Evolutionary conservation across 2,797 vertebrate genomes (phyloP).

Genomic region (Channa striata): DNA sequence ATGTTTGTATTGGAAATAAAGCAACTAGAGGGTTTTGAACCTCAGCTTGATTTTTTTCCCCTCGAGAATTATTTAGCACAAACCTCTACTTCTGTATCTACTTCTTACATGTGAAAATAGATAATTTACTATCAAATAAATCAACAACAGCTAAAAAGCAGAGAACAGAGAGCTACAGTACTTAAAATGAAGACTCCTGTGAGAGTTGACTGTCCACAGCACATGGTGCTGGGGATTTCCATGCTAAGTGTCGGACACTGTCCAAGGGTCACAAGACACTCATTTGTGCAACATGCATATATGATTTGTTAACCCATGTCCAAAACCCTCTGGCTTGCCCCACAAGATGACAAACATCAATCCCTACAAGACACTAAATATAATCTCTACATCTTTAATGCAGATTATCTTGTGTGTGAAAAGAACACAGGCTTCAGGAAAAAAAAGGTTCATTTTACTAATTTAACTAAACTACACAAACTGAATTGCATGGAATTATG

Average conservation of each 20-base stretch:
- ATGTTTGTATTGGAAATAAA: not conserved
- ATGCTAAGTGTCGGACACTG: constrained; percentile 67
- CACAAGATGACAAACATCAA: constrained; percentile 31
- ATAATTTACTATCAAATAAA: constrained; percentile 30
- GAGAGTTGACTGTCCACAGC: constrained; percentile 50
- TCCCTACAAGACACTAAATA: constrained; percentile 42
- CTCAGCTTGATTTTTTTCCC: not conserved
- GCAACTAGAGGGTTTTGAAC: not conserved
- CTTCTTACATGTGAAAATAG: constrained; percentile 23
- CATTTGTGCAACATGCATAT: constrained; percentile 71
- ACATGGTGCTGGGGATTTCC: constrained; percentile 79
- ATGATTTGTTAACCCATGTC: constrained; percentile 62
- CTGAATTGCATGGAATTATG: constrained; percentile 40
- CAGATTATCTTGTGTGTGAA: constrained; percentile 17
- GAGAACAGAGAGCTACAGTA: constrained; percentile 34
- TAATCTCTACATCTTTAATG: constrained; percentile 47
- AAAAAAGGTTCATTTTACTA: constrained; percentile 46
- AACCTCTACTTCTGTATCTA: not conserved
- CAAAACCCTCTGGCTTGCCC: constrained; percentile 41
- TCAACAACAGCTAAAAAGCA: constrained; percentile 32
- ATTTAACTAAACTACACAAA: constrained; percentile 44
- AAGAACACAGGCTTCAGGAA: constrained; percentile 54
- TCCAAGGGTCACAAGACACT: constrained; percentile 80
- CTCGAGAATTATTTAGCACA: constrained; percentile 15
- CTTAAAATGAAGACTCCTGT: constrained; percentile 52